Evolutionary conservation across 1,140 invertebrate genomes (phyloP), one percentile per base, ranked within the genome.

Genomic region (Mercenaria mercenaria): DNA sequence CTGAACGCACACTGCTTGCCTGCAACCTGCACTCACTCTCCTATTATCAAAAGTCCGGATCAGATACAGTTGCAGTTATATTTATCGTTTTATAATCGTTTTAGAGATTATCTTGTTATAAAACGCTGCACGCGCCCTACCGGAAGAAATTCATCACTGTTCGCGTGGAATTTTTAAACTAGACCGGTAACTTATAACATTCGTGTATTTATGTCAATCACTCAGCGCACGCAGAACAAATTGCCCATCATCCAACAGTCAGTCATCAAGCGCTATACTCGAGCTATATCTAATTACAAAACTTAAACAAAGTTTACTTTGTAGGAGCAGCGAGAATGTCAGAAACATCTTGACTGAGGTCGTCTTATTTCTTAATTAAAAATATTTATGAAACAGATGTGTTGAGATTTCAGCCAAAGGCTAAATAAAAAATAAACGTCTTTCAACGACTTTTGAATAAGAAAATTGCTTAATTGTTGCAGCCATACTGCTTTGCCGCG

Each of bases 71-170:
- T 52, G 23, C 43, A 50, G 56, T 79, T 79, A 79, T 52, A 37
- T 32, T 56, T 15, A 56, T 79, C 50, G 56, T 34, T 26, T 32
- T 34, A n/a, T 52, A n/a, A 37, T 37, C 43, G 37, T 32, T 79
- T 79, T 37, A 79, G 15, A 79, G 76, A 79, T 52, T 32, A 79
- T 52, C 76, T 52, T 29, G 32, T 79, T 79, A n/a, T n/a, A 32
- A 59, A 39, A 79, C 76, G 43, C 76, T 56, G 47, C 76, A 79
- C 76, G 76, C 76, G 43, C 76, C 47, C 8, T 79, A 79, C 76
- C 76, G 76, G 76, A 79, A 79, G 47, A 59, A 34, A 79, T 77
- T 79, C 76, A 52, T 79, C 47, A 79, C 29, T 50, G 76, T 56
- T 79, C 43, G 50, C 50, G 76, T 37, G 26, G 29, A 79, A 79